Conservation (phyloP, 2,888 invertebrate species). For the Zootermopsis nevadensis region DNA sequence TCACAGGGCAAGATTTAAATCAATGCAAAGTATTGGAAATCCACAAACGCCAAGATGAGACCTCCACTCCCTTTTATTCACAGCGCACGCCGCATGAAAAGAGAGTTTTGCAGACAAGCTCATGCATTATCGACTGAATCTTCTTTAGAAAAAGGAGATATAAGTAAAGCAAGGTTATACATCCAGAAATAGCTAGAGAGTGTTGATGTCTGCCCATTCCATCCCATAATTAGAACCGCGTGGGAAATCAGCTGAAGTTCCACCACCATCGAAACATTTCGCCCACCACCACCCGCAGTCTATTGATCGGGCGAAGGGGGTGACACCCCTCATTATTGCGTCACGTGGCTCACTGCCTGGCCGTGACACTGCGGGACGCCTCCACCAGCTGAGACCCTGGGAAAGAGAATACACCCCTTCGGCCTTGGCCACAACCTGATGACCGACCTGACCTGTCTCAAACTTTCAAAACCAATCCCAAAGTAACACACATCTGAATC, state of each 20-base stretch:
- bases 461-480: slow-evolving; percentile 8
- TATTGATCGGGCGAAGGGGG: slow-evolving; percentile 12
- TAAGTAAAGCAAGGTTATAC: neutral
- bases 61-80: neutral
- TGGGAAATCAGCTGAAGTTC: slow-evolving; percentile 33
- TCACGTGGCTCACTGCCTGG: slow-evolving; percentile 35
- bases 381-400: slow-evolving; percentile 26
- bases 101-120: neutral
- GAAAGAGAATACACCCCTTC: slow-evolving; percentile 10
- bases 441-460: slow-evolving; percentile 33
- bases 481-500: neutral
- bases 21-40: neutral
- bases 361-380: slow-evolving; percentile 16
- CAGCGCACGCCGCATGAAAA: neutral
- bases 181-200: neutral
- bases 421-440: neutral
- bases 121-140: neutral
- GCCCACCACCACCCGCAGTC: neutral
- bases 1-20: neutral
- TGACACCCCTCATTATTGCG: slow-evolving; percentile 6
- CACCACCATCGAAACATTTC: neutral
- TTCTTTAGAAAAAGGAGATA: neutral
- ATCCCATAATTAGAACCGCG: slow-evolving; percentile 1
- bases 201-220: neutral
- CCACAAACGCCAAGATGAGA: neutral